phyloP scores from a whole-genome alignment of 2,888 invertebrate genomes.

The Cremastinae sp. region DNA sequence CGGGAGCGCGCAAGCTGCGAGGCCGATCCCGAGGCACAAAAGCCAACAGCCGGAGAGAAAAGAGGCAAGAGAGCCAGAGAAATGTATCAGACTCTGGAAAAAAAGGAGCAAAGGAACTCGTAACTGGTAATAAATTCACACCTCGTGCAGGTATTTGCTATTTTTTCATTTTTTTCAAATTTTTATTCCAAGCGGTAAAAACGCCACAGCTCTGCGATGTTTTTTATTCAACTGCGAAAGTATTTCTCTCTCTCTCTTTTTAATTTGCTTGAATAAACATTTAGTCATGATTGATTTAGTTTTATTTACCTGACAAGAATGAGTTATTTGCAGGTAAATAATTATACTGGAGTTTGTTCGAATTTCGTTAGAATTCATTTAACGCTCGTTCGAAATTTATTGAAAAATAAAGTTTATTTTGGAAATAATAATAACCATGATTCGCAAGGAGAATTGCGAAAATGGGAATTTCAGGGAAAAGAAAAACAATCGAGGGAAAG shows the following conservation, averaged over 20 bases:
- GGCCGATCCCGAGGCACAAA: constrained; percentile 16
- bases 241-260: not conserved
- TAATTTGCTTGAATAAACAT: no score
- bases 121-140: constrained; percentile 74
- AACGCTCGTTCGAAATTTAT: no score
- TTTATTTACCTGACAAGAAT: no score
- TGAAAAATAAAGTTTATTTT: no score
- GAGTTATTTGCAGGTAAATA: no score
- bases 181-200: constrained; percentile 66
- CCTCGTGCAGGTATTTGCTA: constrained; percentile 73
- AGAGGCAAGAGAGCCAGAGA: constrained; percentile 37
- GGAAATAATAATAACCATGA: no score
- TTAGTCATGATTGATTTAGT: no score
- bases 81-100: constrained; percentile 13
- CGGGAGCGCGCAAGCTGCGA: constrained; percentile 50
- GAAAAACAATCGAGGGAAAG: not conserved
- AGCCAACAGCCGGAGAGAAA: constrained; percentile 14
- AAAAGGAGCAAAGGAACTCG: not conserved
- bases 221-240: constrained; percentile 66
- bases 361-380: no score
- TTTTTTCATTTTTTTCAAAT: constrained; percentile 63
- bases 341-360: no score
- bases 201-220: constrained; percentile 68
- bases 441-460: not conserved
- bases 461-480: not conserved